Evolutionary conservation across 2,888 invertebrate species (phyloP), one percentile per base, ranked within the genome.

Genomic region (Protodeltote pygarga): DNA sequence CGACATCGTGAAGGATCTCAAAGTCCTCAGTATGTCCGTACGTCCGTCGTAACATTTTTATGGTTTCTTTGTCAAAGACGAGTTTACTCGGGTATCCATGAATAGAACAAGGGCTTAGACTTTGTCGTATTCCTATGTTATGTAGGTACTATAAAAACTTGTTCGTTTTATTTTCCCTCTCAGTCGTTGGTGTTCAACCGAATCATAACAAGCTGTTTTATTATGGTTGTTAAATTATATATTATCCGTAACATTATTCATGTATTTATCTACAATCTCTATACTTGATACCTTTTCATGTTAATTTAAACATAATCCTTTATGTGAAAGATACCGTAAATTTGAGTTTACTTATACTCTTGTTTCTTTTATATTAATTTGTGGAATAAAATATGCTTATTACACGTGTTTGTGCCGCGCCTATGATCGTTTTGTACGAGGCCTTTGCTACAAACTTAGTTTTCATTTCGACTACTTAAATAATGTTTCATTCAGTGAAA

Each of bases 311-410:
- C 52, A 54, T 53, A 57, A 63, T 53, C 62, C 57, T 53, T 63
- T 54, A 55, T 54, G 47, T 55, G 49, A 62, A 64, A 59, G 52
- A 61, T 67, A 48, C 53, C 29, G 41, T 37, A 67, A 66, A 63
- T 66, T 60, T 45, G 53, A 61, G 51, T 69, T 73, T 68, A 71
- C 61, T 66, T 68, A 68, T 50, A 52, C 48, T 54, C 54, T 47
- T 40, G 50, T 62, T 67, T 58, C 33, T 41, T 55, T 71, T 71
- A n/a, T n/a, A 75, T 75, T 68, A 67, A 67, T 70, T 75, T 44
- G 32, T 44, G 35, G 45, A 71, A 71, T 73, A 59, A 65, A 65
- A 66, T 68, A 58, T 66, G 69, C 53, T 59, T 64, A 62, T 67
- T 59, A 32, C 47, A 54, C 25, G 11, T 49, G 48, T 55, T 71